Base-by-base conservation (phyloP, 2,113 vertebrate species). In the Todiramphus chloris region DNA sequence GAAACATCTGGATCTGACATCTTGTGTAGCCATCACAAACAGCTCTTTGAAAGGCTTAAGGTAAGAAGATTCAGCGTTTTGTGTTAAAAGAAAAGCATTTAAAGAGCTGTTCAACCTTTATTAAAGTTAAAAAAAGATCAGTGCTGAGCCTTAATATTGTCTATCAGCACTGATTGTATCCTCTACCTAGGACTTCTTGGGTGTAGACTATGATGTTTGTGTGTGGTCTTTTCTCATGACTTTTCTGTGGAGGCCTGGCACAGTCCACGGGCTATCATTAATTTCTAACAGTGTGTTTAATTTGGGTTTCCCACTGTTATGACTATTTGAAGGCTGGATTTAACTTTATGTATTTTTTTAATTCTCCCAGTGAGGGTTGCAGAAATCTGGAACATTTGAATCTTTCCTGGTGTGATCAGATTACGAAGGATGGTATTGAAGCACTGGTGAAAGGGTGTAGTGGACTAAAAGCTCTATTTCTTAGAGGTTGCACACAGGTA, bases 401-500 rank as follows among this genome's bases (percentile, higher is more conserved):
- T 97, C 98, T 99, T 91, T 99, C 99, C 10, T 99, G 99, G 99
- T 99, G 99, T 83, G 99, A 99, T 96, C 99, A 99, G 98, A 98
- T 99, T 97, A 99, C 98, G 5, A 99, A 99, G 93, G 99, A 99
- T 48, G 99, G 99, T 93, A 97, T 99, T 19, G 99, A 99, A 98
- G 98, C 98, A n/a, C 98, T 99, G 94, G 98, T 99, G 76, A 98
- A 98, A 89, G 99, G 99, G 59, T 99, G 99, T 93, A 97, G 89
- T 58, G 98, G 98, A 96, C 97, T 99, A 94, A 98, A 97, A 96
- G 98, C 98, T 48, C 98, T 99, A 73, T 99, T 99, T 94, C 98
- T 99, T 95, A 97, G 99, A 98, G 99, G 99, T 96, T 99, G 99
- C 97, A 99, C 99, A 58, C 99, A 99, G 99, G 99, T 99, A 98